phyloP scores from a whole-genome alignment of 2,888 invertebrate species.

The Pterostichus niger region DNA sequence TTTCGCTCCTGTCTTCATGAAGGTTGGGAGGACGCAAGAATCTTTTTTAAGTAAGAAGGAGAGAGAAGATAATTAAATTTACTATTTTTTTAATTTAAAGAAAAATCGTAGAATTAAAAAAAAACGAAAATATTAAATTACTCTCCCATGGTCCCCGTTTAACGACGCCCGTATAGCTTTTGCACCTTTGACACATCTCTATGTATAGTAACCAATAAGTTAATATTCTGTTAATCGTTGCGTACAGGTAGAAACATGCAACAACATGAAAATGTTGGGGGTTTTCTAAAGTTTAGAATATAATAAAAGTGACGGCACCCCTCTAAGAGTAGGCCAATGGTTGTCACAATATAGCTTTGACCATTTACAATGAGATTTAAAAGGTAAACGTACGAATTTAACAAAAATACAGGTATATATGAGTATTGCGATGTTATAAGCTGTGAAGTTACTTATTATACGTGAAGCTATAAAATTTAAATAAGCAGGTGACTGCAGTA shows the following conservation, averaged over 20 bases:
- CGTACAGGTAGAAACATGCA: slow-evolving; percentile 8
- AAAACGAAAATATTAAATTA: no score
- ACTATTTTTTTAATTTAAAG: no score
- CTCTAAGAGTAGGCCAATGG: slow-evolving; percentile 4
- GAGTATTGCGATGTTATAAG: slow-evolving; percentile 20
- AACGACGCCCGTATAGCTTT: no score
- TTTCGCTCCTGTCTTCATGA: no score
- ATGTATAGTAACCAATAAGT: no score
- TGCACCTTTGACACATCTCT: no score
- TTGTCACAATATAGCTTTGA: slow-evolving; percentile 19
- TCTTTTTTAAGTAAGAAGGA: no score
- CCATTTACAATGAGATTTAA: slow-evolving; percentile 39
- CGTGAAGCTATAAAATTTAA: slow-evolving; percentile 25
- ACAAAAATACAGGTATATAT: slow-evolving; percentile 8
- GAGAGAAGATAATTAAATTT: no score
- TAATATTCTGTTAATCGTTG: no score
- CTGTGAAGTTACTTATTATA: slow-evolving; percentile 1
- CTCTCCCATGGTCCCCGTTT: no score
- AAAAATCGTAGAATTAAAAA: no score
- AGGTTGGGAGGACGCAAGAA: no score
- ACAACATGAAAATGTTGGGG: not conserved
- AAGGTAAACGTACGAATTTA: slow-evolving; percentile 19
- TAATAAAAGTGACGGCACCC: slow-evolving; percentile 6
- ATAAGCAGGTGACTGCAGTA: slow-evolving; percentile 5
- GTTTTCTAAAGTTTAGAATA: not conserved